Evolutionary conservation across 2,797 vertebrate genomes (phyloP).

Genomic region (Carcharodon carcharias): DNA sequence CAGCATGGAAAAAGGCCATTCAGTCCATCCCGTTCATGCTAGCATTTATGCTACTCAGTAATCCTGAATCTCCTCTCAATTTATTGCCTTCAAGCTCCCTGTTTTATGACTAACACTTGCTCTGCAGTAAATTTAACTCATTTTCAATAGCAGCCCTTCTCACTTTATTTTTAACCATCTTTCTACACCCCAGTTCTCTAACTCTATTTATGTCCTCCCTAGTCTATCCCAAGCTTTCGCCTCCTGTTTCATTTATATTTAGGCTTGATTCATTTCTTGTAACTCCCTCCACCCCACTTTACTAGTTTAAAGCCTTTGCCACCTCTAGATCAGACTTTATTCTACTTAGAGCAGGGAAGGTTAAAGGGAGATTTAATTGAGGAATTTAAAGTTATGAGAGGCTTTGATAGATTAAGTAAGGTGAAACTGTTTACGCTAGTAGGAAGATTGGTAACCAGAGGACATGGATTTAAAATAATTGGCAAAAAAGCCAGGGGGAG

Average conservation of each 20-base stretch:
- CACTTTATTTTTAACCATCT: background rate
- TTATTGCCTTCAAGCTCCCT: background rate
- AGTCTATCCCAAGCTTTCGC: background rate
- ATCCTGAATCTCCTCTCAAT: background rate
- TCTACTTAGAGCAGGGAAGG: background rate
- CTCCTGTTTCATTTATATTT: conserved; percentile 4
- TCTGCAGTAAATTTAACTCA: background rate
- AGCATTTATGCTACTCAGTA: background rate
- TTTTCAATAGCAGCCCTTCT: background rate
- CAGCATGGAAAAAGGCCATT: background rate
- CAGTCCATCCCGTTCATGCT: background rate
- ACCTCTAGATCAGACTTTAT: background rate
- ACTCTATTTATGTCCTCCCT: background rate
- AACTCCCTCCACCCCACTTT: background rate
- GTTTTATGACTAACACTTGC: background rate
- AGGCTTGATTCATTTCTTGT: background rate
- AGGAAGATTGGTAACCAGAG: background rate
- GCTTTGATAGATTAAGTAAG: background rate
- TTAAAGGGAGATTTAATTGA: background rate
- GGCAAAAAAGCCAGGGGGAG: background rate
- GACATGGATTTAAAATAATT: background rate
- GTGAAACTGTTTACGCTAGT: background rate
- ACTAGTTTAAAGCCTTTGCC: background rate
- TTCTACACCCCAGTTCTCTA: background rate
- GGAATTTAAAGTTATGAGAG: background rate